Percentiles rank a stretch among this genome's conserved stretches.
Conservation (phyloP, 1,140 invertebrate species). For the Leptopilina boulardi region DNA sequence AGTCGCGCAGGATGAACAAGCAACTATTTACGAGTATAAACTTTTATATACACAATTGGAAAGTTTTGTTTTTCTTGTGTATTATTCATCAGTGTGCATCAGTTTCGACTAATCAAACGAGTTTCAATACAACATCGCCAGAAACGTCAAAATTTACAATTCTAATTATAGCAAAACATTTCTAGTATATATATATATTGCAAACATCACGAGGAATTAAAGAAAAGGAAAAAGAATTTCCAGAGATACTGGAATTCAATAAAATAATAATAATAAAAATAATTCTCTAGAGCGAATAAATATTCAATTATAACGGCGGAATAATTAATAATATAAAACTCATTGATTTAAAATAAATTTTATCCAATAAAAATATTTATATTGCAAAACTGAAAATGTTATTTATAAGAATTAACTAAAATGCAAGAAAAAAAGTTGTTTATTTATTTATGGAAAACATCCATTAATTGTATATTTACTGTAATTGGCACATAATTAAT, state of each 20-base stretch:
- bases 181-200: background rate
- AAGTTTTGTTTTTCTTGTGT: constrained; percentile 33
- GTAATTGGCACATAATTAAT: background rate
- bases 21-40: constrained; percentile 6
- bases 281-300: too few relatives aligned
- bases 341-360: too few relatives aligned
- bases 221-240: background rate
- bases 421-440: too few relatives aligned
- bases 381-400: too few relatives aligned
- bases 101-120: constrained; percentile 25
- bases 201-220: background rate
- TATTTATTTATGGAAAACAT: too few relatives aligned
- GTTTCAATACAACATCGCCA: constrained; percentile 13
- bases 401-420: too few relatives aligned
- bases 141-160: constrained; percentile 27
- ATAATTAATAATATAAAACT: too few relatives aligned
- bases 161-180: background rate
- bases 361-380: too few relatives aligned
- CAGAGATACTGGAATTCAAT: background rate
- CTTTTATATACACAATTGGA: constrained; percentile 29
- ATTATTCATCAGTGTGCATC: constrained; percentile 31
- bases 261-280: too few relatives aligned
- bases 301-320: too few relatives aligned
- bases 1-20: background rate
- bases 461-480: background rate